A percentile compares a stretch with the other conserved stretches of the same genome.
Conservation (phyloP, 1,140 invertebrate species). For the Nixonia krombeini region DNA sequence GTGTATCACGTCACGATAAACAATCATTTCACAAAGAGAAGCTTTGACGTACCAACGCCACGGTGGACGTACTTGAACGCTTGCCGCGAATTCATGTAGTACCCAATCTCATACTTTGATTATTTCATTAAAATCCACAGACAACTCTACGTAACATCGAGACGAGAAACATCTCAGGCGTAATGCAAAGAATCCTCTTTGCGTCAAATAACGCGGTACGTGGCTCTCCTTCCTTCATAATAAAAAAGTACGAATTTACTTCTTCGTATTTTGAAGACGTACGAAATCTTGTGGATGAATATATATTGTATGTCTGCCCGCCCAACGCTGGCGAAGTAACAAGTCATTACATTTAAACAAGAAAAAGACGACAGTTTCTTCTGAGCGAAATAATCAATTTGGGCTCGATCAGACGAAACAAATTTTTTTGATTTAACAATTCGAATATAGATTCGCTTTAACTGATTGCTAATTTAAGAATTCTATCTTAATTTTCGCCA, state of each 20-base stretch:
- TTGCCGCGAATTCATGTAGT: constrained; percentile 20
- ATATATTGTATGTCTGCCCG: constrained; percentile 22
- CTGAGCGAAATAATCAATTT: no score
- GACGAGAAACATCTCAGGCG: no score
- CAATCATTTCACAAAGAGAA: constrained; percentile 41
- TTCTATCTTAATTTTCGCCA: no score
- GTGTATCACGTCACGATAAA: constrained; percentile 21
- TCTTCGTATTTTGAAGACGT: constrained; percentile 20
- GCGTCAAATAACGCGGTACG: constrained; percentile 1
- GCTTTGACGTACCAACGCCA: not conserved
- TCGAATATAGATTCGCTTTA: no score
- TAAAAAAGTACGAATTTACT: not conserved
- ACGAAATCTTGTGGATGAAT: constrained; percentile 33
- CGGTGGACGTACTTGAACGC: not conserved
- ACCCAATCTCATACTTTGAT: constrained; percentile 7
- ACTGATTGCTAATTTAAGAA: no score
- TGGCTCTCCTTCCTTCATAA: constrained; percentile 18
- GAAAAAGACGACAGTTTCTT: no score
- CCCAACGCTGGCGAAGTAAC: constrained; percentile 33
- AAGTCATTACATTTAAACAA: no score
- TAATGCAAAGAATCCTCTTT: not conserved
- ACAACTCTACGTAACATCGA: not conserved
- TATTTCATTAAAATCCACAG: constrained; percentile 1
- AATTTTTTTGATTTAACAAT: constrained; percentile 3
- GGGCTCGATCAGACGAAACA: constrained; percentile 3